Conservation (phyloP, 2,113 vertebrate species). For the Erythrolamprus reginae region DNA sequence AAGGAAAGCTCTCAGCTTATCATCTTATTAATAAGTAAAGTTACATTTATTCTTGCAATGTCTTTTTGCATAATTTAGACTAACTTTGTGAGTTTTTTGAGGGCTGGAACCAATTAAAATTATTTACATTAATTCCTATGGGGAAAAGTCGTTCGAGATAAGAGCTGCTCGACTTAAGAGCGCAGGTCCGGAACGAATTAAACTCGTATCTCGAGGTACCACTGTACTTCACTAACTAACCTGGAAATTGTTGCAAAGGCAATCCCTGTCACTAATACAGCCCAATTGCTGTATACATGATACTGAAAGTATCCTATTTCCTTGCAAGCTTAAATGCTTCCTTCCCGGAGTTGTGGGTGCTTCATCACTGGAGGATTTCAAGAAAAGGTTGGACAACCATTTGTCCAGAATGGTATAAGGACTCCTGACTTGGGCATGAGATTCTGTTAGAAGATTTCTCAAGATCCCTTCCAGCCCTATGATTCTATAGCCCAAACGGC, state of each 20-base stretch:
- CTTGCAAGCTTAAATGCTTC: background rate
- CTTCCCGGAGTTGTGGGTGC: background rate
- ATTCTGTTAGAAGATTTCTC: background rate
- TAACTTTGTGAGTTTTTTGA: too few relatives aligned
- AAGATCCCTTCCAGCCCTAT: background rate
- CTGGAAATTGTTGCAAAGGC: background rate
- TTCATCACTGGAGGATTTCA: background rate
- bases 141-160: too few relatives aligned
- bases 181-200: too few relatives aligned
- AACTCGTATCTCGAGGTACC: too few relatives aligned
- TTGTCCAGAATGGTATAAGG: background rate
- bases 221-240: background rate
- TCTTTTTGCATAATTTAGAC: too few relatives aligned
- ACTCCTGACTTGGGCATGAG: background rate
- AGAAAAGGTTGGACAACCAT: background rate
- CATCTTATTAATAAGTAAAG: too few relatives aligned
- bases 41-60: too few relatives aligned
- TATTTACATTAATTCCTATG: too few relatives aligned
- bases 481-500: background rate
- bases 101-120: too few relatives aligned
- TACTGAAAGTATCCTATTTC: background rate
- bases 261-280: background rate
- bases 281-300: background rate
- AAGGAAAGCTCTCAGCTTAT: too few relatives aligned
- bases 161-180: too few relatives aligned